Percentiles rank a stretch among this genome's conserved stretches.
Conservation (phyloP, 2,113 vertebrate species). For the Oceanodroma tethys region DNA sequence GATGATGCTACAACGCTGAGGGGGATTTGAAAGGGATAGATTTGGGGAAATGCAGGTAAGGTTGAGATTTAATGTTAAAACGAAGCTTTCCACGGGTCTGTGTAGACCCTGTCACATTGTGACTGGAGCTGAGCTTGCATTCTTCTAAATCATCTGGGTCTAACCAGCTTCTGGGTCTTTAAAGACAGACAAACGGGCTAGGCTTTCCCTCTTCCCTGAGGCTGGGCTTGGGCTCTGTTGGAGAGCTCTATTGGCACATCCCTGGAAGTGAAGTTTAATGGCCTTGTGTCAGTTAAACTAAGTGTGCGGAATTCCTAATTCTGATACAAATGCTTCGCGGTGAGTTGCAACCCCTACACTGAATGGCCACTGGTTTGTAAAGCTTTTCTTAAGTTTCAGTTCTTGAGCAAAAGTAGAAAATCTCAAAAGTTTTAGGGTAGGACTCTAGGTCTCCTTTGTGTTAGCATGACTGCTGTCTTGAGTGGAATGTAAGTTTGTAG, state of each 20-base stretch:
- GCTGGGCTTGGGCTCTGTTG: not conserved
- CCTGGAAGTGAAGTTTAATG: not conserved
- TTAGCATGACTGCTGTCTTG: not conserved
- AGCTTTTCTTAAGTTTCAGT: not conserved
- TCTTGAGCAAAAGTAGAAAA: not conserved
- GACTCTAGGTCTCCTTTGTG: not conserved
- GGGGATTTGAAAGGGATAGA: not conserved
- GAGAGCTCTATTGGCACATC: not conserved
- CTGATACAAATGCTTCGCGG: not conserved
- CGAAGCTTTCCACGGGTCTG: accelerated
- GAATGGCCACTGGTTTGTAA: not conserved
- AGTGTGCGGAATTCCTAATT: not conserved
- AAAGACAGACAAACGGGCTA: not conserved
- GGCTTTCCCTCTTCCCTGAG: not conserved
- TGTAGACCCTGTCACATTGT: not conserved
- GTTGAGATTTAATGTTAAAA: not conserved
- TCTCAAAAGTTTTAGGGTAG: not conserved
- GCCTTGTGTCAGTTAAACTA: not conserved
- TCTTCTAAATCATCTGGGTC: not conserved
- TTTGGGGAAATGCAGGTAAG: not conserved
- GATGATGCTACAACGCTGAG: not conserved
- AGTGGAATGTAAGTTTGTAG: not conserved
- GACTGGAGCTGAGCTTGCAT: not conserved
- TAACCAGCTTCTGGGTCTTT: not conserved
- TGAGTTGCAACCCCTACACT: not conserved